Evolutionary conservation across 2,113 vertebrate species (phyloP).

Genomic region (Pseudopodoces humilis): DNA sequence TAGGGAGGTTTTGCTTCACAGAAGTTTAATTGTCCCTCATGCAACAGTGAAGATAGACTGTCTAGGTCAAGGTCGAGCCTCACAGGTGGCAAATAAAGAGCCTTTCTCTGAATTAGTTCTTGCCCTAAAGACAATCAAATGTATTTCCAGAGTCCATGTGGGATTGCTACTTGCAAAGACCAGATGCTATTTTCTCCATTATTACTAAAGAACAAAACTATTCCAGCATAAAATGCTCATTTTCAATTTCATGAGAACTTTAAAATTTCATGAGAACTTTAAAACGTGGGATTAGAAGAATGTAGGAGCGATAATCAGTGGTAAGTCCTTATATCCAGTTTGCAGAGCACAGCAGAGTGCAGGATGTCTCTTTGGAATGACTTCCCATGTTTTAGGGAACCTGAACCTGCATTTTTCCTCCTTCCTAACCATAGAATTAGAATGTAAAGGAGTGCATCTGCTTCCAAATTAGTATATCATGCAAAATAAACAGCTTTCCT

Average conservation of each 20-base stretch:
- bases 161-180: neutral
- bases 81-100: neutral
- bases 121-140: neutral
- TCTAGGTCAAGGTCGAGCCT: constrained; percentile 10
- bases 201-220: neutral
- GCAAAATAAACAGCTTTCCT: neutral
- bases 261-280: constrained; percentile 16
- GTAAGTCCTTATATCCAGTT: neutral
- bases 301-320: neutral
- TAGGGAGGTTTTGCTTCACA: neutral
- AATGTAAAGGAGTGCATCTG: neutral
- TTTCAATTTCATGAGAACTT: neutral
- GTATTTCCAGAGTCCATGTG: neutral
- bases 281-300: neutral
- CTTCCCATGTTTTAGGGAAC: neutral
- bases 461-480: neutral
- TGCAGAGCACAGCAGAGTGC: neutral
- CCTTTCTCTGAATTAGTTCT: constrained; percentile 5
- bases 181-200: neutral
- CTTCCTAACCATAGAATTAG: neutral
- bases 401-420: neutral
- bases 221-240: neutral
- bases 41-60: neutral
- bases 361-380: neutral
- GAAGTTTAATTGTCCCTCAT: constrained; percentile 34